Evolutionary conservation across 1,140 invertebrate genomes (phyloP), one percentile per base, ranked within the genome.

Genomic region (Maniola jurtina): DNA sequence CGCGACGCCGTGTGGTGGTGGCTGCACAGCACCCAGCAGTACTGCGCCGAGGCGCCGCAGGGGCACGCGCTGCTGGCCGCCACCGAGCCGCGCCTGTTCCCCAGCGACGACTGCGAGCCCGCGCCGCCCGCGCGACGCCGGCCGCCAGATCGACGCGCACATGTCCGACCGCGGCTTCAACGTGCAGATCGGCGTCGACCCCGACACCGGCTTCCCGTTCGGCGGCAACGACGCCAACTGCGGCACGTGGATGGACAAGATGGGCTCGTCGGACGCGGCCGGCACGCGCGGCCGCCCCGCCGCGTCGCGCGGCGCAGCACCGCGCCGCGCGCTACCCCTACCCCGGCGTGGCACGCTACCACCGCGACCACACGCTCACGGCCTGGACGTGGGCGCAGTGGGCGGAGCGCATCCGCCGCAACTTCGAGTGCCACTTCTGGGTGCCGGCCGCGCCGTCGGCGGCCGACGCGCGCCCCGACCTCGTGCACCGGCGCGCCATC

Each of bases 201-300:
- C 96, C 48, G 94, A 97, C 36, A 99, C 97, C 16, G 98, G 98
- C 5, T 99, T 99, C 89, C 95, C 99, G 5, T 98, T 95, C 91
- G 99, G 99, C 52, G 99, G 99, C 36, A 99, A 99, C 91, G 94
- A 95, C 66, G 94, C 94, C 75, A 99, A 99, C 90, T 99, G 98
- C 91, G 99, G 99, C 16, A 99, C 99, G 2, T 99, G 99, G 99
- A 99, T 99, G 99, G 99, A 99, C 86, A 99, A 99, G 93, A 99
- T 99, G 99, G 99, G 99, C 6, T 97, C 97, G 7, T 98, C 97
- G 5, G 95, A 96, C 36, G 95, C 95, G 76, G 97, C 98, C 4
- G 96, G 96, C 38, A 99, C 96, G 77, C 95, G 95, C 81, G 98
- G 99, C 34, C 94, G 95, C 79, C 98, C 98, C 5, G 97, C 97